phyloP scores from a whole-genome alignment of 2,888 invertebrate genomes.

The Rotaria sp. region DNA sequence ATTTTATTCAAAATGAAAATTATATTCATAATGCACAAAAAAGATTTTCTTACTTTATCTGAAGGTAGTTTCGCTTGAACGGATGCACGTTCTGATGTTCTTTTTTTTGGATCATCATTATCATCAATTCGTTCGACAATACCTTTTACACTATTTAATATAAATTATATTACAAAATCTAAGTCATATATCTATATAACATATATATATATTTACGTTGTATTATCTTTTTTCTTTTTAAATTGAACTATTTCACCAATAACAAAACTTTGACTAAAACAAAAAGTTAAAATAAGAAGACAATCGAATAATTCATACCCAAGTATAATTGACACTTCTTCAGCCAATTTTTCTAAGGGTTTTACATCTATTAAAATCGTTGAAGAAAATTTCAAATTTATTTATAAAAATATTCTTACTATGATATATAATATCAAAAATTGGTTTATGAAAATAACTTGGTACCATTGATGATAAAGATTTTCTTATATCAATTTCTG shows the following conservation, averaged over 20 bases:
- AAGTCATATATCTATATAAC: too few species aligned
- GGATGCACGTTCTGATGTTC: background rate
- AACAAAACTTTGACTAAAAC: background rate
- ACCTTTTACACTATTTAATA: background rate
- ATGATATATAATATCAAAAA: conserved; percentile 21
- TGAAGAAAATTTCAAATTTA: too few species aligned
- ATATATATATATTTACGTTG: background rate
- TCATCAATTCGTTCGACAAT: background rate
- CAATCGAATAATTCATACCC: background rate
- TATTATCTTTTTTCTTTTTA: background rate
- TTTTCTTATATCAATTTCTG: conserved; percentile 74
- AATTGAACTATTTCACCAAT: background rate
- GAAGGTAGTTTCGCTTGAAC: background rate
- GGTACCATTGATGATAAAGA: conserved; percentile 58
- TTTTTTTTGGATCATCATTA: conserved; percentile 10
- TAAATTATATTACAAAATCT: background rate
- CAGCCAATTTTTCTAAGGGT: conserved; percentile 15
- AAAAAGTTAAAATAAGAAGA: too few species aligned
- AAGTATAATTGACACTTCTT: conserved; percentile 20
- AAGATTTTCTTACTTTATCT: background rate
- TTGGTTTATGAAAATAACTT: background rate
- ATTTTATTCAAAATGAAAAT: background rate
- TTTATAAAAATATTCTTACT: background rate
- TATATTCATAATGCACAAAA: background rate
- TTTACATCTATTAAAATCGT: background rate